Percentiles rank a stretch among this genome's conserved stretches.
These are phyloP conservation scores for Psittacula echo DNA, from an alignment of 2,797 vertebrate species.

Conservation along the genomic window DNA sequence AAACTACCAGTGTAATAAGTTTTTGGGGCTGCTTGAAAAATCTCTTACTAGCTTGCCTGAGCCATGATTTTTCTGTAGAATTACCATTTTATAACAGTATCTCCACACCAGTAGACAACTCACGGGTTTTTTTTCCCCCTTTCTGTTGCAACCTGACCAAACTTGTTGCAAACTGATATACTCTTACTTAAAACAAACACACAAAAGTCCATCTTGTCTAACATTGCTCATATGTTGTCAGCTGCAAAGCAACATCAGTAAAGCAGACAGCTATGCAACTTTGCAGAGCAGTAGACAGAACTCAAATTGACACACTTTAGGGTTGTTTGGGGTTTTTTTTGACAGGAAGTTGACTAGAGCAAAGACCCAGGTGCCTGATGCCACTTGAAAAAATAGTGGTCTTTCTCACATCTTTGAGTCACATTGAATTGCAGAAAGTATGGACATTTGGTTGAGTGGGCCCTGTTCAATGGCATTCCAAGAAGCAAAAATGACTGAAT, in stretches of 20 bases:
- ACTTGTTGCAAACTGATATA: background rate
- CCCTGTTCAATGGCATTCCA: slow-evolving; percentile 35
- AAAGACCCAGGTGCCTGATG: background rate
- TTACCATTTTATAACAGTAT: background rate
- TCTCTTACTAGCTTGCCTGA: background rate
- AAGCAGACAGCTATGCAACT: background rate
- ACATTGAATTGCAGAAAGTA: slow-evolving; percentile 45
- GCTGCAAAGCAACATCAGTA: background rate
- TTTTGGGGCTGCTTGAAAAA: background rate
- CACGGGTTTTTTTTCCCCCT: background rate
- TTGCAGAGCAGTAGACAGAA: background rate
- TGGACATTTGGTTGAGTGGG: slow-evolving; percentile 75
- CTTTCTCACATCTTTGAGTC: slow-evolving; percentile 21
- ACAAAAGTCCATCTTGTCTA: background rate
- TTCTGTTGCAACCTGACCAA: background rate
- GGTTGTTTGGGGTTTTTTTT: background rate
- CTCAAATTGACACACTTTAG: background rate
- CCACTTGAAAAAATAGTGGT: background rate
- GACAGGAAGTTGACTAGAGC: background rate
- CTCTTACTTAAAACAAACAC: background rate
- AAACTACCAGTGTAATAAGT: background rate
- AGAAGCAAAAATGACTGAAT: slow-evolving; percentile 69
- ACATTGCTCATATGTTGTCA: background rate
- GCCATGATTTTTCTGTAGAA: background rate
- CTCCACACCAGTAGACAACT: background rate